phyloP scores from a whole-genome alignment of 1,140 invertebrate genomes.

The Drosophila burlai region DNA sequence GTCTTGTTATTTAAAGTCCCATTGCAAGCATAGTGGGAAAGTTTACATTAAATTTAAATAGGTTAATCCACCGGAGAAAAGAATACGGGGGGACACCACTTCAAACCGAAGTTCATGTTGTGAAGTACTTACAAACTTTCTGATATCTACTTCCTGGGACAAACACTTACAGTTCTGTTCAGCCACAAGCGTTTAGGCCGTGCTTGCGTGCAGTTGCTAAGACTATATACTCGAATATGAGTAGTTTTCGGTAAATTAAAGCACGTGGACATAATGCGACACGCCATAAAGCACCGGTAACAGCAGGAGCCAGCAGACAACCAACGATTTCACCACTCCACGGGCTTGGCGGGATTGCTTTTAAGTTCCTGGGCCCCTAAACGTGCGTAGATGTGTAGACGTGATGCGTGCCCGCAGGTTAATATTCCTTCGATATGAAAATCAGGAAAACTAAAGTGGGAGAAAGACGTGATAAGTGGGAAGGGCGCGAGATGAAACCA shows the following conservation, averaged over 20 bases:
- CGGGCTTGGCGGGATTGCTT: conserved; percentile 57
- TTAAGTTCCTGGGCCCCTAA: conserved; percentile 38
- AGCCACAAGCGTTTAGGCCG: conserved; percentile 44
- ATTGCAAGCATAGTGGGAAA: neutral
- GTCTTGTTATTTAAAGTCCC: no score
- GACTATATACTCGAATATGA: conserved; percentile 15
- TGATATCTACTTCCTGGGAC: conserved; percentile 25
- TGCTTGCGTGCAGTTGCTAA: conserved; percentile 60
- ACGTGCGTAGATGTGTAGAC: conserved; percentile 26
- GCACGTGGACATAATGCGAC: conserved; percentile 59
- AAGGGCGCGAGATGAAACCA: conserved; percentile 39
- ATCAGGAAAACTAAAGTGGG: conserved; percentile 23
- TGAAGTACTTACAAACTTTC: conserved; percentile 48
- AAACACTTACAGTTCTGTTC: conserved; percentile 43
- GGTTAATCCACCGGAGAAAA: neutral
- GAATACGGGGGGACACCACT: neutral
- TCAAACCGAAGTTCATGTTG: neutral
- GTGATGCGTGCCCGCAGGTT: conserved; percentile 69
- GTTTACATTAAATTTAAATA: neutral
- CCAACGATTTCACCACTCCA: conserved; percentile 21
- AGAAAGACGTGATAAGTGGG: conserved; percentile 62
- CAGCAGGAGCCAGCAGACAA: conserved; percentile 31
- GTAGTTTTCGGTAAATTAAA: conserved; percentile 48
- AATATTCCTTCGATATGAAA: conserved; percentile 66
- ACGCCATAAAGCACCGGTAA: conserved; percentile 63